Base-by-base conservation (phyloP, 2,797 vertebrate species). In the Leptoclinus maculatus region DNA sequence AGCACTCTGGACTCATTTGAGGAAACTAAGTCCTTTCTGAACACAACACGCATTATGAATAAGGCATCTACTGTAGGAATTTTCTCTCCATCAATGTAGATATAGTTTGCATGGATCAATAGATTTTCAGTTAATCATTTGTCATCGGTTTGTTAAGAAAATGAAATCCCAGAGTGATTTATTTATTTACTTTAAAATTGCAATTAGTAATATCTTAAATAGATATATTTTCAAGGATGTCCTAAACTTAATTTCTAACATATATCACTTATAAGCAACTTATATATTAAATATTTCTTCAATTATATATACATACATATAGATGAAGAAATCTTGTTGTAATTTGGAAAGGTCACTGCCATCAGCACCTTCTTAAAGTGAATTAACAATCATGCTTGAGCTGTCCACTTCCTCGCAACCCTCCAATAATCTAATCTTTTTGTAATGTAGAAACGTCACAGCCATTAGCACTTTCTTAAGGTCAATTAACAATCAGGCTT, bases 361-460 rank as follows among this genome's bases (percentile, higher is more conserved):
- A 23, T 58, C 12, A 60, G 13, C 54, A 21, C 57, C 77, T 68
- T 43, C 58, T 81, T 53, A 80, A 87, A 7, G 86, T 83, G 69
- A 75, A 83, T 90, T 79, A 87, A 82, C 60, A 69, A 56, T 64
- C 47, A 16, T 80, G 51, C 76, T 43, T 81, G 69, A 89, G 62
- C 84, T 68, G 36, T 57, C 41, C 53, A n/a, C 76, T 79, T 81
- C 73, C 79, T 75, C 17, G 29, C 23, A 86, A 87, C 88, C 86
- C 85, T 64, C 74, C 21, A 27, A 21, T 91, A 88, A 89, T 91
- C 86, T 81, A 64, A 84, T 89, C 80, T 74, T 67, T 34, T 34
- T 34, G 32, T 36, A 39, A 2, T 25, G 16, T 21, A 34, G 14
- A 56, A 25, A 65, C 59, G 74, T 71, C 71, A 67, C 49, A 29